Evolutionary conservation across 2,888 invertebrate species (phyloP).

Genomic region (Sericinus montela): DNA sequence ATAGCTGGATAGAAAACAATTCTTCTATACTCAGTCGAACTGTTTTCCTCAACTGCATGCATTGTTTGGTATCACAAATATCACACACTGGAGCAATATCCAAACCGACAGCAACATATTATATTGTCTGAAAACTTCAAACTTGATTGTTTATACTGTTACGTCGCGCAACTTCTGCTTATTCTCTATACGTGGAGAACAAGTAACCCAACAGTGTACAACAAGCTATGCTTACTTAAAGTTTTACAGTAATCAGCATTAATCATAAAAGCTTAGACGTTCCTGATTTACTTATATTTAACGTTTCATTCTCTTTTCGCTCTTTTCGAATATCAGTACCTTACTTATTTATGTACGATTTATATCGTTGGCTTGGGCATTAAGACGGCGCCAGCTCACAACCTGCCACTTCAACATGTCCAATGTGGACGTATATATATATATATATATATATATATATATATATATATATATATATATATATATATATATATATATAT

Average conservation of each 20-base stretch:
- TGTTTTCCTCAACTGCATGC: background rate
- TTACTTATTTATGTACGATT: too few relatives aligned
- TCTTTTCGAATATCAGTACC: too few relatives aligned
- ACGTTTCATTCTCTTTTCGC: too few relatives aligned
- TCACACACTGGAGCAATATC: background rate
- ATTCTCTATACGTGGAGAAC: background rate
- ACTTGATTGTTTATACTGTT: conserved; percentile 4
- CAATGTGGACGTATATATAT: too few relatives aligned
- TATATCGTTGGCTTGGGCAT: too few relatives aligned
- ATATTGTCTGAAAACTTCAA: conserved; percentile 3
- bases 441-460: too few relatives aligned
- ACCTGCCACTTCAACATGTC: too few relatives aligned
- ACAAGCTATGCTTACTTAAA: background rate
- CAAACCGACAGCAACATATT: conserved; percentile 1
- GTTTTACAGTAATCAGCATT: background rate
- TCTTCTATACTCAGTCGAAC: background rate
- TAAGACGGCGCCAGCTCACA: too few relatives aligned
- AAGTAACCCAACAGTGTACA: background rate
- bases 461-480: too few relatives aligned
- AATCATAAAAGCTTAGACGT: too few relatives aligned
- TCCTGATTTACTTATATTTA: too few relatives aligned
- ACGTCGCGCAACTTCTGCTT: conserved; percentile 1
- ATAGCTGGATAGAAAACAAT: conserved; percentile 7
- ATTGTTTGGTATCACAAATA: conserved; percentile 5
- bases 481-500: too few relatives aligned